Evolutionary conservation across 2,888 invertebrate genomes (phyloP).

Genomic region (Melolontha melolontha): DNA sequence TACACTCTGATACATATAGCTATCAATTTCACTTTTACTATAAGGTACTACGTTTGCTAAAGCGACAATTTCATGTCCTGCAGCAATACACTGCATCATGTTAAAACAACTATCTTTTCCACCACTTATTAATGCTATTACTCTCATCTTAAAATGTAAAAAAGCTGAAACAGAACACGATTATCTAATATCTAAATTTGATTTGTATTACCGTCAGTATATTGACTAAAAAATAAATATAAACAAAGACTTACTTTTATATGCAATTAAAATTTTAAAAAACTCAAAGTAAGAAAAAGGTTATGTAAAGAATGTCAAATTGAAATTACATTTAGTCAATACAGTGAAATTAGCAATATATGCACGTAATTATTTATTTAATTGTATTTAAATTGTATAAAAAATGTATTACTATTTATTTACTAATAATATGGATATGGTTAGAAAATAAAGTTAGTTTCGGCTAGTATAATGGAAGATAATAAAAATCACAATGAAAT

Average conservation of each 20-base stretch:
- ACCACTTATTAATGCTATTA: conserved; percentile 92
- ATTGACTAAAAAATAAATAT: too few species aligned
- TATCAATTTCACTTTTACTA: conserved; percentile 76
- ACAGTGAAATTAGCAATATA: conserved; percentile 15
- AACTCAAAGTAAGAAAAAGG: conserved; percentile 22
- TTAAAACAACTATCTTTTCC: conserved; percentile 99
- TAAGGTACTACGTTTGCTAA: conserved; percentile 94
- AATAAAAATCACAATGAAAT: too few species aligned
- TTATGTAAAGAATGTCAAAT: conserved; percentile 27
- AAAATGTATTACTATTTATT: too few species aligned
- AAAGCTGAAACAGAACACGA: conserved; percentile 9
- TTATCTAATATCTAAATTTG: too few species aligned
- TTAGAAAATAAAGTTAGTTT: too few species aligned
- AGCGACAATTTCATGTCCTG: conserved; percentile 95
- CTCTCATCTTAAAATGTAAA: conserved; percentile 75
- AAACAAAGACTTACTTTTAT: conserved; percentile 3
- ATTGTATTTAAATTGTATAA: too few species aligned
- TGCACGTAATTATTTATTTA: not conserved
- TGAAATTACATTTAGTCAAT: not conserved
- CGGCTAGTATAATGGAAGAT: too few species aligned
- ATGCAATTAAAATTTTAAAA: conserved; percentile 29
- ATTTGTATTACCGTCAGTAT: too few species aligned
- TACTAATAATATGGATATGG: too few species aligned
- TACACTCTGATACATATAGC: conserved; percentile 99
- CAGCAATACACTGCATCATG: conserved; percentile 96